phyloP scores from a whole-genome alignment of 2,888 invertebrate genomes.

The Cataglyphis livida region DNA sequence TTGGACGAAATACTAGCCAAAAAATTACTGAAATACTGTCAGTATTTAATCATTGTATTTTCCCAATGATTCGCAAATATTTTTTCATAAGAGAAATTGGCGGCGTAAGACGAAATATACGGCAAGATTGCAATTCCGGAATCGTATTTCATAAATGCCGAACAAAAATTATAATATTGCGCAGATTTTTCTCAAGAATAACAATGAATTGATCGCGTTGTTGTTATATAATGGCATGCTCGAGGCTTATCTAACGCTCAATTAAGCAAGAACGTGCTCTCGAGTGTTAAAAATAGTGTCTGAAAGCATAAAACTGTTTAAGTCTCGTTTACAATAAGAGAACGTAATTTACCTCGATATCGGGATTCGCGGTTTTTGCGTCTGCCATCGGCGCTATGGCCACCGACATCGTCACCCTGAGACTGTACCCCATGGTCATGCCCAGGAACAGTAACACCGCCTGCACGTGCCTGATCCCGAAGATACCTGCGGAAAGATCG shows the following conservation, averaged over 20 bases:
- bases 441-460: slow-evolving; percentile 87
- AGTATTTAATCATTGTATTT: too few species aligned
- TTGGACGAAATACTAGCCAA: too few species aligned
- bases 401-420: slow-evolving; percentile 87
- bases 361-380: slow-evolving; percentile 69
- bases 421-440: slow-evolving; percentile 86
- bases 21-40: too few species aligned
- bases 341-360: slow-evolving; percentile 76
- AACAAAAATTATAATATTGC: not conserved
- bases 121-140: not conserved
- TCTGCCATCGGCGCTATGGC: slow-evolving; percentile 87
- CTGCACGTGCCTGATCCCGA: slow-evolving; percentile 87
- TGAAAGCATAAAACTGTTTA: not conserved
- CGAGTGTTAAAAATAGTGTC: not conserved
- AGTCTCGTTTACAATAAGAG: not conserved
- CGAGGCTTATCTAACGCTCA: slow-evolving; percentile 2
- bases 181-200: not conserved
- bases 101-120: not conserved
- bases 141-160: not conserved
- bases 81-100: not conserved
- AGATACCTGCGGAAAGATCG: slow-evolving; percentile 68
- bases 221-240: slow-evolving; percentile 19
- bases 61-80: too few species aligned
- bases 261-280: slow-evolving; percentile 9
- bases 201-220: slow-evolving; percentile 11